These are phyloP conservation scores for Probaryconus sp. DNA, from an alignment of 1,140 invertebrate species.

Conservation along the genomic window DNA sequence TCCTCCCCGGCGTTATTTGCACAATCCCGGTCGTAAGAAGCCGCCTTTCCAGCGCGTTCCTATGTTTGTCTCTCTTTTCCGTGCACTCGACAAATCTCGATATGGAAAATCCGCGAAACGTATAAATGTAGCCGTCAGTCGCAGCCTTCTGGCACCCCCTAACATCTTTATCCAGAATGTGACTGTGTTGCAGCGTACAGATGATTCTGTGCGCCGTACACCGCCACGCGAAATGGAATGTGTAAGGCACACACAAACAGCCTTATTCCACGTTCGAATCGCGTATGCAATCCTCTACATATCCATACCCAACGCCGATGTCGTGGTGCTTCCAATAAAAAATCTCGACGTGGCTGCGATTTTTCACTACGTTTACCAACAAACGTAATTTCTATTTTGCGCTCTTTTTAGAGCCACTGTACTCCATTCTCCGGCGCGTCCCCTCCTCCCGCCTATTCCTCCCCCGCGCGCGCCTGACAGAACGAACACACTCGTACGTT, in stretches of 20 bases:
- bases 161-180: conserved; percentile 61
- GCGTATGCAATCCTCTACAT: conserved; percentile 41
- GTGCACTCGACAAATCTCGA: conserved; percentile 75
- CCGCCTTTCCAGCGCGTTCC: conserved; percentile 24
- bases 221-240: conserved; percentile 50
- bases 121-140: conserved; percentile 76
- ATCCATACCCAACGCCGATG: conserved; percentile 29
- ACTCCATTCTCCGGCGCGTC: neutral
- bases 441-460: conserved; percentile 6
- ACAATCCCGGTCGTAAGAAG: conserved; percentile 55
- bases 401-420: conserved; percentile 29
- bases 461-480: conserved; percentile 2
- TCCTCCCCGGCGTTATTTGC: conserved; percentile 73
- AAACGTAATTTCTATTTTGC: conserved; percentile 57
- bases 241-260: conserved; percentile 31
- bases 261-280: neutral
- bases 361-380: conserved; percentile 68
- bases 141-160: conserved; percentile 67
- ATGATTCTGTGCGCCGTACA: too few relatives aligned
- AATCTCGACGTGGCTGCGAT: conserved; percentile 55
- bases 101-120: conserved; percentile 76
- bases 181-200: conserved; percentile 48
- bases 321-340: conserved; percentile 48
- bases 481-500: conserved; percentile 4
- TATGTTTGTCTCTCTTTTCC: conserved; percentile 42